Base-by-base conservation (phyloP, 2,888 invertebrate species). In the Drosophila helvetica region DNA sequence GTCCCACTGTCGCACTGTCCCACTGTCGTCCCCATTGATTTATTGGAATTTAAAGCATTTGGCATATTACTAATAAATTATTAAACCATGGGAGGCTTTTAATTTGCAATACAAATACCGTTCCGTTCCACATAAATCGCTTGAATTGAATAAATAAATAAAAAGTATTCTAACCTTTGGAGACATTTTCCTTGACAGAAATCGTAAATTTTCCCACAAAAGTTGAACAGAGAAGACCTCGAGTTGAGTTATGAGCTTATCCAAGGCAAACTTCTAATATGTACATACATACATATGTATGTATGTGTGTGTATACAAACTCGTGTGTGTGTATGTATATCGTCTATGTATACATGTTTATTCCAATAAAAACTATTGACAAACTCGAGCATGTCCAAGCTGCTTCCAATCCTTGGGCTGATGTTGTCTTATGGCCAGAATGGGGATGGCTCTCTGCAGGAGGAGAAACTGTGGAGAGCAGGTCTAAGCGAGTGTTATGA, bases 401-500 rank as follows among this genome's bases (percentile, higher is more conserved):
- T 67, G 64, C 45, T 46, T 38, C 9, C 50, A 17, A 25, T 64
- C 33, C 55, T 27, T 19, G 17, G 10, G 48, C 45, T 57, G 75
- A 57, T 64, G 70, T 70, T 79, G 38, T 65, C 51, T 9, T 59
- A 53, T 52, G 64, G 19, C 33, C 30, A 19, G 38, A 19, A 10
- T 19, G 45, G 18, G 52, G 47, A 54, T 66, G 38, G 38, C 6
- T n/a, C 33, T 15, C 33, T 15, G 33, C 4, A 33, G 33, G 33
- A 12, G 30, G 10, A 30, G 30, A 9, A 10, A 1, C 15, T 1
- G 25, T 6, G 25, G 6, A 1, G 33, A 38, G 15, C 38, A 15
- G 38, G 38, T 57, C 51, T 55, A 80, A 80, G 70, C 78, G 78
- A 75, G 77, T 80, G 84, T 79, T 85, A 75, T 84, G 83, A 83